Percentiles rank a stretch among this genome's conserved stretches.
Evolutionary conservation across 1,140 invertebrate species (phyloP).

Genomic region (Aphelenchoides avenae): DNA sequence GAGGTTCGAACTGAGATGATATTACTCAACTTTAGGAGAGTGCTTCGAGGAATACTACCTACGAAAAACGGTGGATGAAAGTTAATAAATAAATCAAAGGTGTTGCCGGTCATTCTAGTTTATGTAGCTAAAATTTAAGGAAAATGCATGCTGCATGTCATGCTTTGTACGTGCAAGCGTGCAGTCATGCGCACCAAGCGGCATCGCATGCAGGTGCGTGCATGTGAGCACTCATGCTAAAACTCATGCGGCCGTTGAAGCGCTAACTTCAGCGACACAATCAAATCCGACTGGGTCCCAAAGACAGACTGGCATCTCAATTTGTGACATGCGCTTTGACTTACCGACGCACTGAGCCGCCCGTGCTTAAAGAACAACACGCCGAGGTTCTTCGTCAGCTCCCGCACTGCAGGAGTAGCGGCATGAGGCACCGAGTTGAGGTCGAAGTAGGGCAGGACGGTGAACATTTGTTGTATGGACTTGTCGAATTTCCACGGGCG

Average conservation of each 20-base stretch:
- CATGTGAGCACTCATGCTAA: too few species aligned
- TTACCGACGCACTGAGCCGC: conserved; percentile 15
- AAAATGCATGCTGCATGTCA: too few species aligned
- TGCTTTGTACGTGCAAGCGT: too few species aligned
- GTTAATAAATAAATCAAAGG: too few species aligned
- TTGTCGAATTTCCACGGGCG: conserved; percentile 24
- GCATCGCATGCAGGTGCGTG: too few species aligned
- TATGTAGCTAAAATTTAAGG: neutral
- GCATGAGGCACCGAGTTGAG: conserved; percentile 24
- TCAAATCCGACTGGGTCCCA: neutral
- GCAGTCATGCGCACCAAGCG: too few species aligned
- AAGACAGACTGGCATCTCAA: neutral
- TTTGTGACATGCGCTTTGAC: too few species aligned
- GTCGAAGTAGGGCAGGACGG: conserved; percentile 26
- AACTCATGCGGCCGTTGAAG: too few species aligned
- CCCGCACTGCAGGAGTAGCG: conserved; percentile 6
- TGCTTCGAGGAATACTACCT: too few species aligned
- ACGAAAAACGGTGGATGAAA: too few species aligned
- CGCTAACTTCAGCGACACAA: neutral
- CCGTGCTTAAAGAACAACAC: conserved; percentile 24
- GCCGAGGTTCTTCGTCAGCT: conserved; percentile 19
- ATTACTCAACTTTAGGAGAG: too few species aligned
- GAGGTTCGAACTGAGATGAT: too few species aligned
- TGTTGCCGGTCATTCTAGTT: neutral
- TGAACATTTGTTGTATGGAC: conserved; percentile 1